Conservation (phyloP, 2,888 invertebrate species). For the Agonum fuliginosum region DNA sequence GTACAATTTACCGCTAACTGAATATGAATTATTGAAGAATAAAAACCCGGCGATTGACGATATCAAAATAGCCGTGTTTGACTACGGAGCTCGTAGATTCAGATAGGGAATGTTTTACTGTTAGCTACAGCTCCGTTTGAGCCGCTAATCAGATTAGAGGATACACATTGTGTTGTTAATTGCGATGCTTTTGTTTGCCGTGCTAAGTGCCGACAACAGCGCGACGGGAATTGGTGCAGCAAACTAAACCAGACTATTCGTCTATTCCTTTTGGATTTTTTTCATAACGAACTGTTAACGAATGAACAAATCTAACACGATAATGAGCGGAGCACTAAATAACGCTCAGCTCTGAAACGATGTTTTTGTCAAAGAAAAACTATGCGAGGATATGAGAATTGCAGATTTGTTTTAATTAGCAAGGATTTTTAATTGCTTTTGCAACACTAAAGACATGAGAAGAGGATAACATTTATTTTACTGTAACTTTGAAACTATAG, state of each 20-base stretch:
- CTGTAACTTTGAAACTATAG: too few relatives aligned
- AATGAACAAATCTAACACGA: slow-evolving; percentile 48
- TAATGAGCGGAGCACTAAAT: slow-evolving; percentile 44
- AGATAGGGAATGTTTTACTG: slow-evolving; percentile 46
- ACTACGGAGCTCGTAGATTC: slow-evolving; percentile 27
- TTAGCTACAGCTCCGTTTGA: slow-evolving; percentile 56
- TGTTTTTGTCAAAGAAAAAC: slow-evolving; percentile 34
- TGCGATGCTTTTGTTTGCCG: slow-evolving; percentile 46
- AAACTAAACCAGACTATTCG: slow-evolving; percentile 11
- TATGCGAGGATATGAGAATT: slow-evolving; percentile 36
- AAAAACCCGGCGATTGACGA: slow-evolving; percentile 52
- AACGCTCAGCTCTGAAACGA: slow-evolving; percentile 19
- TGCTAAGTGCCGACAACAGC: slow-evolving; percentile 49
- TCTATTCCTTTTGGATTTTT: slow-evolving; percentile 18
- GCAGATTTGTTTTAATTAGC: slow-evolving; percentile 21
- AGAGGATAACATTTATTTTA: neutral
- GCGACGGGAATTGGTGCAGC: slow-evolving; percentile 9
- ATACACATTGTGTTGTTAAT: slow-evolving; percentile 55
- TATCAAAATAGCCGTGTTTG: slow-evolving; percentile 56
- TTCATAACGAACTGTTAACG: slow-evolving; percentile 47
- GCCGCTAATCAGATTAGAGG: slow-evolving; percentile 55
- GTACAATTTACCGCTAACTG: slow-evolving; percentile 50
- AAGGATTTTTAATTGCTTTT: slow-evolving; percentile 19
- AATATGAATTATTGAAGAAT: slow-evolving; percentile 55
- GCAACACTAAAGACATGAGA: neutral